These are phyloP conservation scores for Chascanopsetta lugubris DNA, from an alignment of 2,113 vertebrate genomes.

Conservation along the genomic window DNA sequence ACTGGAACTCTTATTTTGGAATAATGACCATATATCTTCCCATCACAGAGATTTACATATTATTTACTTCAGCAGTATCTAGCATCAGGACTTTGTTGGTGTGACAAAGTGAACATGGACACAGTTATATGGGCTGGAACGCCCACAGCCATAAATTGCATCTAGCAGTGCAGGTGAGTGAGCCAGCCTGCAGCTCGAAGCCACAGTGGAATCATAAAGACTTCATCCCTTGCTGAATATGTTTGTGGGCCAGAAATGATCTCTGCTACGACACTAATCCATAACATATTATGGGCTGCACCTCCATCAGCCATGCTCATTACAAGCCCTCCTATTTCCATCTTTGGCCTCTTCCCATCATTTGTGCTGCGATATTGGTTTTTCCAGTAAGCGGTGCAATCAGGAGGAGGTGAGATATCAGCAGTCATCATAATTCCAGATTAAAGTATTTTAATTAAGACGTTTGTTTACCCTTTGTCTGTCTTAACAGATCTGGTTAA, in stretches of 20 bases:
- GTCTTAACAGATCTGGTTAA: constrained; percentile 67
- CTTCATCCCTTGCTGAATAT: constrained; percentile 33
- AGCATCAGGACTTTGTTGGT: constrained; percentile 57
- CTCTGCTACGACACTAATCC: constrained; percentile 36
- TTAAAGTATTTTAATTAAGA: constrained; percentile 76
- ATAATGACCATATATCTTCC: constrained; percentile 18
- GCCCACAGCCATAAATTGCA: constrained; percentile 47
- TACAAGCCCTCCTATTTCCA: constrained; percentile 9
- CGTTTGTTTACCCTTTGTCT: constrained; percentile 68
- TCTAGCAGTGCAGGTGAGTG: constrained; percentile 16
- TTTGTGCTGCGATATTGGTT: constrained; percentile 26
- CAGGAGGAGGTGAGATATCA: constrained; percentile 60
- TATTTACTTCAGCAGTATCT: constrained; percentile 54
- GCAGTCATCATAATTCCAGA: constrained; percentile 47
- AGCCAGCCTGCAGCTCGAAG: constrained; percentile 16
- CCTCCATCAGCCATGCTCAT: constrained; percentile 24
- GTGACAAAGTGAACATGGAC: constrained; percentile 42
- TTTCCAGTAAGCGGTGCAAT: constrained; percentile 44
- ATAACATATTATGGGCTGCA: constrained; percentile 23
- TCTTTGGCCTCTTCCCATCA: constrained; percentile 9
- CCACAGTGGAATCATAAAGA: constrained; percentile 50
- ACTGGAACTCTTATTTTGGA: constrained; percentile 28
- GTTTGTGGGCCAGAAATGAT: constrained; percentile 23
- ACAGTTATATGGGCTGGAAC: constrained; percentile 54
- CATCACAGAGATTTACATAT: constrained; percentile 41